Evolutionary conservation across 2,113 vertebrate genomes (phyloP), one percentile per base, ranked within the genome.

Genomic region (Pomatostomus ruficeps): DNA sequence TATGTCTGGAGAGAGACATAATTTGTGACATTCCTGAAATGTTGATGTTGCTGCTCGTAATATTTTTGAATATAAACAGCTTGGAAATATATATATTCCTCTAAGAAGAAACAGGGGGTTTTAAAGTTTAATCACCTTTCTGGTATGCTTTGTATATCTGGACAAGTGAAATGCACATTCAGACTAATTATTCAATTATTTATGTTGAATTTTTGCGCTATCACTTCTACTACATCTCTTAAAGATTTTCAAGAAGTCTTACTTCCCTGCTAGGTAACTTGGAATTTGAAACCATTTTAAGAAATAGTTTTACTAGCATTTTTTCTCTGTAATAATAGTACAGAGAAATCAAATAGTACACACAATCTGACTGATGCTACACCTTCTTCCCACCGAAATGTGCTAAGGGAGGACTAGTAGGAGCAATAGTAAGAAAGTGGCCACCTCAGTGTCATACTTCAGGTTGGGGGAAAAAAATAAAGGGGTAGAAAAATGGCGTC

Each of bases 71-170:
- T 65, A 36, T 49, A 80, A 62, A 28, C 45, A 40, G 16, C 49
- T 70, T 85, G 40, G 28, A 85, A 49, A 49, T 35, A 25, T 0
- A 4, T 46, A 5, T 66, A 14, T 8, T 40, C 4, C 3, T 28
- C 8, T 35, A 38, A 73, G 43, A 29, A 81, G 55, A 85, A 16
- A 22, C 31, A 14, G 0, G 1, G 2, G 8, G 2, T 6, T 0
- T n/a, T 42, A 1, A 55, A 42, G 31, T 54, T 85, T 21, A 26
- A 12, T 84, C 17, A 31, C 25, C 25, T 76, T 63, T 52, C n/a
- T 33, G 22, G 9, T 85, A 29, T 14, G 7, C 11, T 61, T 2
- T 4, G 0, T 65, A 9, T 66, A 12, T 42, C 21, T 51, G 16
- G 21, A 46, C 15, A 33, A 61, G 26, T 72, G 65, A 77, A 68